These are phyloP conservation scores for Hyles lineata DNA, from an alignment of 2,888 invertebrate genomes.

Conservation along the genomic window DNA sequence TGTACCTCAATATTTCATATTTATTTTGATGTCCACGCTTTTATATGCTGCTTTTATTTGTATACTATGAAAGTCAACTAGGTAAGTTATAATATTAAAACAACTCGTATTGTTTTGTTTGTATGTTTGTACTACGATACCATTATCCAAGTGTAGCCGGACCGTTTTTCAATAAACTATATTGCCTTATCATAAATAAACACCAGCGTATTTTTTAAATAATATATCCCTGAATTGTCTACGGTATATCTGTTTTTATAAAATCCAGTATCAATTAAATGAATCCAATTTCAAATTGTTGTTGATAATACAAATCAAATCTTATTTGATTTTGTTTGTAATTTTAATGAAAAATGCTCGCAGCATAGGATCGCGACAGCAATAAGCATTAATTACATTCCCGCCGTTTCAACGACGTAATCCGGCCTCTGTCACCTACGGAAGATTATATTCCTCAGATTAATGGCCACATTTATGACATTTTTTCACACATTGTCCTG, in stretches of 20 bases:
- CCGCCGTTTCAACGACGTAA: constrained; percentile 49
- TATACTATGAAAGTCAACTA: neutral
- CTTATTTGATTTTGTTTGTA: neutral
- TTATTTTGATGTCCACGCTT: too few species aligned
- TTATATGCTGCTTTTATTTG: neutral
- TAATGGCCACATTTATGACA: constrained; percentile 44
- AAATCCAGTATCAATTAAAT: neutral
- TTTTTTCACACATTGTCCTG: constrained; percentile 7
- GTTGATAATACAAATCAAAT: neutral
- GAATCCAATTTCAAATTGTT: neutral
- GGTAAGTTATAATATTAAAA: constrained; percentile 8
- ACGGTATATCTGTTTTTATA: neutral
- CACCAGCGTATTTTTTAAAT: neutral
- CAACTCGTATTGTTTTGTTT: constrained; percentile 4
- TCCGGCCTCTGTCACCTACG: constrained; percentile 50
- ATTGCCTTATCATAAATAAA: neutral
- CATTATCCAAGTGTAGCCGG: neutral
- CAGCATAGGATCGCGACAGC: constrained; percentile 48
- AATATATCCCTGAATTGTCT: too few species aligned
- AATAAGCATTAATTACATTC: constrained; percentile 61
- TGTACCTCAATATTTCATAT: too few species aligned
- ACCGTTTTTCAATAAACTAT: neutral
- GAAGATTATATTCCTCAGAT: constrained; percentile 57
- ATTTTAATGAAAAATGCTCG: constrained; percentile 27
- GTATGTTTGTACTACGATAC: neutral